Evolutionary conservation across 2,888 invertebrate species (phyloP).

Genomic region (Heliconius charithonia): DNA sequence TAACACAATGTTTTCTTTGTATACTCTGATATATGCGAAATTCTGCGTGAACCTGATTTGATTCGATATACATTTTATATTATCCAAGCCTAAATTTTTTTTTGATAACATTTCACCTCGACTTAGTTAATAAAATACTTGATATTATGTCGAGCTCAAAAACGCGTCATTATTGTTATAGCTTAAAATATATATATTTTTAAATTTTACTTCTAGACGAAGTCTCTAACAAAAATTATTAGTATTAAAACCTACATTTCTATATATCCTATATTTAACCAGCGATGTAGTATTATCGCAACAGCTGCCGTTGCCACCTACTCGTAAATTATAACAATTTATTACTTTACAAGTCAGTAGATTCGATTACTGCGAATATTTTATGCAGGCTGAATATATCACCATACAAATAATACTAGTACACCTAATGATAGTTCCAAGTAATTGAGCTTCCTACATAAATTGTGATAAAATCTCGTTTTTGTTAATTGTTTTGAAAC

Average conservation of each 20-base stretch:
- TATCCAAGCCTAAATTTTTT: too few species aligned
- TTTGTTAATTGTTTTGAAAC: background rate
- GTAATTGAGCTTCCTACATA: background rate
- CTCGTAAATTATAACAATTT: slow-evolving; percentile 17
- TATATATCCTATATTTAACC: background rate
- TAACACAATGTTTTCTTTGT: too few species aligned
- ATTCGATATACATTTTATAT: too few species aligned
- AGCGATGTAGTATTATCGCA: background rate
- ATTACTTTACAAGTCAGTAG: slow-evolving; percentile 8
- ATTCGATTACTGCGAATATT: slow-evolving; percentile 15
- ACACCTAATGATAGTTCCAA: background rate
- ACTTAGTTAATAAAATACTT: background rate
- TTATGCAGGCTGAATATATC: slow-evolving; percentile 24
- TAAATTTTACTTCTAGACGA: background rate
- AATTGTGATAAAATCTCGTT: background rate
- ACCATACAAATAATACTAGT: slow-evolving; percentile 9
- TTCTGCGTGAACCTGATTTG: too few species aligned
- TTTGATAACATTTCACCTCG: too few species aligned
- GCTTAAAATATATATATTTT: background rate
- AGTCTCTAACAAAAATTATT: background rate
- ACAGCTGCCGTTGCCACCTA: slow-evolving; percentile 16
- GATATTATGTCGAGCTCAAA: background rate
- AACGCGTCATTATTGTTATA: background rate
- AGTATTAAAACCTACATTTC: background rate
- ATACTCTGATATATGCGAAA: too few species aligned